These are phyloP conservation scores for Coendou prehensilis DNA, from an alignment of 2,797 vertebrate genomes.

Conservation along the genomic window DNA sequence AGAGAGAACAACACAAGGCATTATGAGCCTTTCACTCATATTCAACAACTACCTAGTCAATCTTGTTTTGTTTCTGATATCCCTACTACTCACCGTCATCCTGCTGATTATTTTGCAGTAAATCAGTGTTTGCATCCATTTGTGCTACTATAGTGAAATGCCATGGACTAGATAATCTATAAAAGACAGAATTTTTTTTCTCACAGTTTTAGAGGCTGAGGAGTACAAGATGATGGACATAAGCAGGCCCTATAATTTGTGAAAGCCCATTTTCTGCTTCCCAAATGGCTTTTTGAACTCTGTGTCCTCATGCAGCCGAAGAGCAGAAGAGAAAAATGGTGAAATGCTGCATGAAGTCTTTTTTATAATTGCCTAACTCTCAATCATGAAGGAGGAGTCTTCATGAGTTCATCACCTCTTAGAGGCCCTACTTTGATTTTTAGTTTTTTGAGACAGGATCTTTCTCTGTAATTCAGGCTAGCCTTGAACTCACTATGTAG, in stretches of 20 bases:
- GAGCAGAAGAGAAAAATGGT: background rate
- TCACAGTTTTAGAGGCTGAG: background rate
- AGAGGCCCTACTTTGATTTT: background rate
- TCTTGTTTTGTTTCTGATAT: background rate
- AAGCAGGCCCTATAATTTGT: background rate
- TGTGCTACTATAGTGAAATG: background rate
- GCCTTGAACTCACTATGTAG: background rate
- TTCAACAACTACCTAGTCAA: background rate
- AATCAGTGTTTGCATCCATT: background rate
- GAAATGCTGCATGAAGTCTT: background rate
- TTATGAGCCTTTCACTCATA: background rate
- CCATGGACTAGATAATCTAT: background rate
- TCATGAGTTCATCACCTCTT: background rate
- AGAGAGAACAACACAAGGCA: background rate
- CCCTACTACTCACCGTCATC: background rate
- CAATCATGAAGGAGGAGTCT: background rate
- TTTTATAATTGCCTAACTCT: background rate
- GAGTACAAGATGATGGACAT: background rate
- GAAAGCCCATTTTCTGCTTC: background rate
- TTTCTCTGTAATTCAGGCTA: background rate
- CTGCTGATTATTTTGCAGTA: background rate
- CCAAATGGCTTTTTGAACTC: background rate
- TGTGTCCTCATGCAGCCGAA: background rate
- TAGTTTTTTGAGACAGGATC: background rate
- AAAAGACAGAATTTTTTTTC: background rate